Percentiles rank a stretch among this genome's conserved stretches.
Conservation (phyloP, 2,797 vertebrate genomes). For the Acanthurus tractus region DNA sequence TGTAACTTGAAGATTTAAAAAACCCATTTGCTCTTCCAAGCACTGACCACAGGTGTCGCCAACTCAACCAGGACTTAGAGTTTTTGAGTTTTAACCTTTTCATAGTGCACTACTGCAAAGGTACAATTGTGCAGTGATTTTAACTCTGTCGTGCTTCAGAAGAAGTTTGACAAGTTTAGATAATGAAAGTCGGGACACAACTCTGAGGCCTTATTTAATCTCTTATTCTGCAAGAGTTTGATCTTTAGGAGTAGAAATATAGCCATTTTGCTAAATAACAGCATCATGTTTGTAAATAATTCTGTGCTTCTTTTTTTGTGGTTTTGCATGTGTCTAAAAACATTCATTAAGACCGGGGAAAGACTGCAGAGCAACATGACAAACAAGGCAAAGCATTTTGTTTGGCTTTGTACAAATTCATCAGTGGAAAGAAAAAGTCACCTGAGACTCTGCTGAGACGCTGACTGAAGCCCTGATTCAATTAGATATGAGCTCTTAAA, state of each 20-base stretch:
- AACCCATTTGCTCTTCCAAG: too few relatives aligned
- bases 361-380: slow-evolving; percentile 79
- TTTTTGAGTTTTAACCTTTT: too few relatives aligned
- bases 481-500: slow-evolving; percentile 83
- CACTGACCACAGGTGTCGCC: too few relatives aligned
- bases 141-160: slow-evolving; percentile 37
- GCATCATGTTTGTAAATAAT: neutral
- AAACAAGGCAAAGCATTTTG: slow-evolving; percentile 89
- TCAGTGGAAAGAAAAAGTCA: slow-evolving; percentile 86
- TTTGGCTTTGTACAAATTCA: slow-evolving; percentile 88
- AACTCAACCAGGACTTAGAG: too few relatives aligned
- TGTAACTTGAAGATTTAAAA: too few relatives aligned
- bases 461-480: slow-evolving; percentile 85
- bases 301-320: slow-evolving; percentile 22
- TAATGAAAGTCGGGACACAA: neutral
- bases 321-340: slow-evolving; percentile 43
- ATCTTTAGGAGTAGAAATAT: neutral
- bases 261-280: neutral
- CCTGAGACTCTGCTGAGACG: slow-evolving; percentile 80
- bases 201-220: neutral
- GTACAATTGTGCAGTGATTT: slow-evolving; percentile 27
- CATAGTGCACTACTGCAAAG: slow-evolving; percentile 14
- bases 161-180: neutral
- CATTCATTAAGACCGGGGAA: slow-evolving; percentile 41
- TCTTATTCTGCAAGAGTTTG: neutral